These are phyloP conservation scores for Gymnocheta viridis DNA, from an alignment of 2,888 invertebrate genomes.

Conservation along the genomic window DNA sequence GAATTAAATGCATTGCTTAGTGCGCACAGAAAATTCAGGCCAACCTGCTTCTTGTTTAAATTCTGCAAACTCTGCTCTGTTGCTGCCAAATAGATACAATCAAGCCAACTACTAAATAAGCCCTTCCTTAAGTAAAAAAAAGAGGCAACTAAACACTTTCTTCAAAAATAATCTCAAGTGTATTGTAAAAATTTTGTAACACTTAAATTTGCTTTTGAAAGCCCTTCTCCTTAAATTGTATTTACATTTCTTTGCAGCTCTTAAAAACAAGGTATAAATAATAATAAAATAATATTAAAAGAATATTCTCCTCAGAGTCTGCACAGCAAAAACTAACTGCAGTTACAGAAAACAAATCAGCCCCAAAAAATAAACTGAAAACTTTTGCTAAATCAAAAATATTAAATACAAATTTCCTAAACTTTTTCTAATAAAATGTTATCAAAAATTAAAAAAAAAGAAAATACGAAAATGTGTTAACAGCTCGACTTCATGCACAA, in stretches of 20 bases:
- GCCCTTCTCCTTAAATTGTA: not conserved
- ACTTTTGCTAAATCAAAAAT: slow-evolving; percentile 8
- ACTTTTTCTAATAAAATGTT: slow-evolving; percentile 53
- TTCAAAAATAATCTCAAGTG: too few relatives aligned
- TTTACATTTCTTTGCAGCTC: not conserved
- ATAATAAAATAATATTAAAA: not conserved
- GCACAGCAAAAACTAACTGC: not conserved
- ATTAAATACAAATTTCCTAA: slow-evolving; percentile 24
- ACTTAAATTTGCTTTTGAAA: not conserved
- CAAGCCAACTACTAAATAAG: too few relatives aligned
- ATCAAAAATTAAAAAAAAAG: slow-evolving; percentile 27
- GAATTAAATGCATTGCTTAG: too few relatives aligned
- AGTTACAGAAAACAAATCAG: not conserved
- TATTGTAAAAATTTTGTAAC: not conserved
- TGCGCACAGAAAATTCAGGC: too few relatives aligned
- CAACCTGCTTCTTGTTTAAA: too few relatives aligned
- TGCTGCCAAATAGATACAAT: too few relatives aligned
- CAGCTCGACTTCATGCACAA: not conserved
- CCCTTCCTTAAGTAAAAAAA: too few relatives aligned
- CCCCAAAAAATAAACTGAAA: not conserved
- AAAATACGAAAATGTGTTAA: not conserved
- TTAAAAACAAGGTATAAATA: not conserved
- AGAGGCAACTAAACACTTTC: too few relatives aligned
- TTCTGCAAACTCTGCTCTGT: too few relatives aligned
- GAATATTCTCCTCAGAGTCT: not conserved